Conservation (phyloP, 2,797 vertebrate genomes). For the Cryptoblepharus egeriae region DNA sequence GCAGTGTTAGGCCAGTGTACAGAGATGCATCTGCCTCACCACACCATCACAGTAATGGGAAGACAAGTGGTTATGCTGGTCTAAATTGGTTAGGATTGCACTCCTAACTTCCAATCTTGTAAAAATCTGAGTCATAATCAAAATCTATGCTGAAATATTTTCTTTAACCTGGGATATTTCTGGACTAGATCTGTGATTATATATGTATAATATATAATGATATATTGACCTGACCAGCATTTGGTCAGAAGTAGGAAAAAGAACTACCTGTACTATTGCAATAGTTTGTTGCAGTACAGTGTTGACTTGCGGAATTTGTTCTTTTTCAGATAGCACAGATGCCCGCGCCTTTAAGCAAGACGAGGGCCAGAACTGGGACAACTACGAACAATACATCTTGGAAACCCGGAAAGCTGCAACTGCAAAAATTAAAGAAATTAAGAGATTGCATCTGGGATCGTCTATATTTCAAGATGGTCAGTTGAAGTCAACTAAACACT, state of each 20-base stretch:
- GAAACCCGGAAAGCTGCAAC: not conserved
- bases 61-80: too few relatives aligned
- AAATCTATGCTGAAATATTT: not conserved
- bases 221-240: too few relatives aligned
- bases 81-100: too few relatives aligned
- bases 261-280: not conserved
- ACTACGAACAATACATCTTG: conserved; percentile 42
- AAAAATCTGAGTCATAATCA: not conserved
- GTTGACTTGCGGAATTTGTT: not conserved
- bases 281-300: not conserved
- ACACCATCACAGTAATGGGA: too few relatives aligned
- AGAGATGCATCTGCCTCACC: too few relatives aligned
- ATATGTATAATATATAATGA: too few relatives aligned
- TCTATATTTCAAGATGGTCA: conserved; percentile 46
- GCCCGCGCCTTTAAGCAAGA: rapidly evolving
- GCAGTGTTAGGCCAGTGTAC: too few relatives aligned
- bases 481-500: conserved; percentile 13
- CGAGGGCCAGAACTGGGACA: not conserved
- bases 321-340: not conserved
- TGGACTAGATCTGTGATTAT: not conserved
- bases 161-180: not conserved
- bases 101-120: too few relatives aligned
- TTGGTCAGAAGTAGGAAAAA: not conserved
- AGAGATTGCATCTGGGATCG: not conserved
- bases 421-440: conserved; percentile 23